Evolutionary conservation across 30 jellyfish, hydroid and myxozoan genomes (phyloP), one percentile per base, ranked within the genome.

Genomic region (Cassiopea xamachana): DNA sequence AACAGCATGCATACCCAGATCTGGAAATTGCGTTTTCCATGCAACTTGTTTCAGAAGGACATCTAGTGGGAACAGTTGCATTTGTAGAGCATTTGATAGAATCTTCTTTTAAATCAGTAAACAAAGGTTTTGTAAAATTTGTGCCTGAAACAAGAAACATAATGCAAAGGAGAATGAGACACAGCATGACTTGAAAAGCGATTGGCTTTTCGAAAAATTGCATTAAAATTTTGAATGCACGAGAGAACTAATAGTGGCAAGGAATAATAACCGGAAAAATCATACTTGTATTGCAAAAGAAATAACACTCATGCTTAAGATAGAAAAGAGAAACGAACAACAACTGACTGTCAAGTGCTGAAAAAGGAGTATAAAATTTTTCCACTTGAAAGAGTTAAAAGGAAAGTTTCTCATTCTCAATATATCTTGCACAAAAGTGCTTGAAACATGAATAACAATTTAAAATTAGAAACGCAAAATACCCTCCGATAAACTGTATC

Each of bases 1-100:
- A 47, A 79, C 99, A 95, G 85, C 99, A 95, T 14, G 97, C 99
- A 80, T 18, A 82, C 1, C 98, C 97, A 10, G 98, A 59, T 19
- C 96, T 79, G 9, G 99, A 91, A 61, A 95, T 92, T 12, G 80
- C 82, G 75, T 95, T 95, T 59, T 85, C 64, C 67, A 91, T 81
- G 72, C 99, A 95, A 12, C 93, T 88, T 27, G 88, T 81, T 44
- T 78, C 82, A 1, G 91, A 87, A 6, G 99, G 99, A 60, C 99
- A 95, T 48, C 92, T 83, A 47, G 97, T 91, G 69, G 93, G 98
- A 13, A 90, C 67, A 7, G 93, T 84, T n/a, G 96, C 96, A 79
- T 94, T 86, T 61, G 73, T 19, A 13, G 91, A 80, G 10, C 89
- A 89, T 48, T 89, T 86, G 14, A 75, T 16, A 6, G 93, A 74